Conservation (phyloP, 2,888 invertebrate species). For the Tetheella fluctuosa region DNA sequence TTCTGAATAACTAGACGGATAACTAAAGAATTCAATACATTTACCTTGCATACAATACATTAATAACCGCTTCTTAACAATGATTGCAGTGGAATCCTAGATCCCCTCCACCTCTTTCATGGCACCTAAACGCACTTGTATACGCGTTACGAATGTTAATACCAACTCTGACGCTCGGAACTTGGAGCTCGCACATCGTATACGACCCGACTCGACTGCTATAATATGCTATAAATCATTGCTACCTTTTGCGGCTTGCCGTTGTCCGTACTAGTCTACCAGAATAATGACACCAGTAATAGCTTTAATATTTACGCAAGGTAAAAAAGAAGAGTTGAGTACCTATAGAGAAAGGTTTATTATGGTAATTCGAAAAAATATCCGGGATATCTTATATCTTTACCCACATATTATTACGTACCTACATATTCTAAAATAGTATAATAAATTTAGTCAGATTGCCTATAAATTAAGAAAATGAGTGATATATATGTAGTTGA, state of each 20-base stretch:
- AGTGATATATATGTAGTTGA: too few relatives aligned
- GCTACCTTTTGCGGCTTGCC: slow-evolving; percentile 59
- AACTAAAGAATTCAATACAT: not conserved
- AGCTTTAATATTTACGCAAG: not conserved
- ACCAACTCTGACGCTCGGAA: slow-evolving; percentile 17
- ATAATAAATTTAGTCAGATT: too few relatives aligned
- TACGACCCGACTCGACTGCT: slow-evolving; percentile 22
- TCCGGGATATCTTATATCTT: not conserved
- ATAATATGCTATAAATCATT: slow-evolving; percentile 58
- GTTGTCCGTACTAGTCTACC: slow-evolving; percentile 50
- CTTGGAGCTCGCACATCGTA: not conserved
- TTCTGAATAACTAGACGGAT: too few relatives aligned
- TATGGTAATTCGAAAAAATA: not conserved
- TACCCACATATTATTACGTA: too few relatives aligned
- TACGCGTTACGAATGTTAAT: slow-evolving; percentile 63
- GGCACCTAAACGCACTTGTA: slow-evolving; percentile 29
- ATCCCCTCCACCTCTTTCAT: slow-evolving; percentile 19
- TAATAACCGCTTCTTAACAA: slow-evolving; percentile 20
- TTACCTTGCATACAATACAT: not conserved
- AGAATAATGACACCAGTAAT: slow-evolving; percentile 20
- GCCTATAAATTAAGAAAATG: too few relatives aligned
- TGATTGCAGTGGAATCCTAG: slow-evolving; percentile 22
- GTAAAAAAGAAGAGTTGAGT: not conserved
- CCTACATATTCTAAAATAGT: too few relatives aligned
- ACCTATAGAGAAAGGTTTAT: not conserved